Base-by-base conservation (phyloP, 2,888 invertebrate species). In the Encarsia formosa region DNA sequence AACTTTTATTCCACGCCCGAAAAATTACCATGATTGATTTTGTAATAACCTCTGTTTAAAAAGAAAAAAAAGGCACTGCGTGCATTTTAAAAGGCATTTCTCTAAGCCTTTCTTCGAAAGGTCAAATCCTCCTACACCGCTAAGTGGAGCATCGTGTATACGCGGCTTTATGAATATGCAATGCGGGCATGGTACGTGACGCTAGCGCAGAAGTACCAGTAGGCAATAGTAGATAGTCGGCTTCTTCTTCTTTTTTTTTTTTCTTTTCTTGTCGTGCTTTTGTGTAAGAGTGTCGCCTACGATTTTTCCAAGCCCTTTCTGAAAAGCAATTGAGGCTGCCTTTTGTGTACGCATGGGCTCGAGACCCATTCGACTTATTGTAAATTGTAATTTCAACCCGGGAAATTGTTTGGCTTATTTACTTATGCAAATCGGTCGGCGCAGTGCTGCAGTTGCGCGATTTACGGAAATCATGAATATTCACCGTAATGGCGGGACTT, bases 151-250 rank as follows among this genome's bases (percentile, higher is more conserved):
- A 64, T 57, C 59, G 59, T 57, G 51, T 15, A 49, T 39, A 42
- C 39, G 34, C n/a, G n/a, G n/a, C 42, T 45, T 38, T 66, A 67
- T 66, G 67, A 68, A 67, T 66, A 66, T 68, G 64, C 67, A 64
- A 62, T 51, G 45, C 54, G 57, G 57, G 38, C 52, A 57, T 52
- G 58, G 39, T 56, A 49, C 56, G 54, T 59, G 60, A 59, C 61
- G 62, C 56, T 59, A 58, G 58, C 54, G 52, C 47, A 53, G 55
- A 50, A 45, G 56, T 61, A 59, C 62, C 26, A n/a, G n/a, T n/a
- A n/a, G n/a, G n/a, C n/a, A n/a, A n/a, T n/a, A n/a, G n/a, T n/a
- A n/a, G n/a, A 15, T 34, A 24, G 18, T 18, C 5, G 6, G 32
- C 18, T 34, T 44, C 40, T 31, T 31, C 26, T 26, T 26, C 26